Conservation (phyloP, 2,797 vertebrate species). For the Neosalanx taihuensis region DNA sequence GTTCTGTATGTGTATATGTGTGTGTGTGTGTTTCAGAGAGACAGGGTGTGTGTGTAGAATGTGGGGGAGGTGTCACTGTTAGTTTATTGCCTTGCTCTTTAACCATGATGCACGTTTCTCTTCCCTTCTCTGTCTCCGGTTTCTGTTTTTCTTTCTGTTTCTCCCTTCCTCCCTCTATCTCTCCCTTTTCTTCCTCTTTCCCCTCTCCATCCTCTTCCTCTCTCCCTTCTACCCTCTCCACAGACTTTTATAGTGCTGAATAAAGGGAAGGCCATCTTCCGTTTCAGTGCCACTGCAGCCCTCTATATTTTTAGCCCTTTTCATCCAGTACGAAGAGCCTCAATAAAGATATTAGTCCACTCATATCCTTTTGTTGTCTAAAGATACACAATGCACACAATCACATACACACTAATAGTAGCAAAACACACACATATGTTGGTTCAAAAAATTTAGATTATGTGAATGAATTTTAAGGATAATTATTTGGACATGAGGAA, state of each 20-base stretch:
- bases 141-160: background rate
- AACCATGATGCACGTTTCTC: conserved; percentile 12
- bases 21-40: background rate
- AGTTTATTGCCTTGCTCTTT: conserved; percentile 15
- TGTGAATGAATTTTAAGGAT: background rate
- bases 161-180: background rate
- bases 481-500: background rate
- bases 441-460: background rate
- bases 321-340: conserved; percentile 87
- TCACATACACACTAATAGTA: background rate
- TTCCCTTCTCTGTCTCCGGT: background rate
- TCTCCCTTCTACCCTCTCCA: conserved; percentile 33
- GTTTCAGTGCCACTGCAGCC: conserved; percentile 40
- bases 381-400: conserved; percentile 8
- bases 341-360: conserved; percentile 95
- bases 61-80: background rate
- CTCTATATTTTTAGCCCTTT: conserved; percentile 95
- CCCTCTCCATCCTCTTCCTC: background rate
- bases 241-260: conserved; percentile 99
- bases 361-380: conserved; percentile 89
- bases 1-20: background rate
- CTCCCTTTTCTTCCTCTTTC: background rate
- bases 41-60: background rate
- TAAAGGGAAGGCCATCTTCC: conserved; percentile 98
- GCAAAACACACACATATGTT: conserved; percentile 6